phyloP scores from a whole-genome alignment of 2,797 vertebrate genomes.

The Pelobates cultripes region DNA sequence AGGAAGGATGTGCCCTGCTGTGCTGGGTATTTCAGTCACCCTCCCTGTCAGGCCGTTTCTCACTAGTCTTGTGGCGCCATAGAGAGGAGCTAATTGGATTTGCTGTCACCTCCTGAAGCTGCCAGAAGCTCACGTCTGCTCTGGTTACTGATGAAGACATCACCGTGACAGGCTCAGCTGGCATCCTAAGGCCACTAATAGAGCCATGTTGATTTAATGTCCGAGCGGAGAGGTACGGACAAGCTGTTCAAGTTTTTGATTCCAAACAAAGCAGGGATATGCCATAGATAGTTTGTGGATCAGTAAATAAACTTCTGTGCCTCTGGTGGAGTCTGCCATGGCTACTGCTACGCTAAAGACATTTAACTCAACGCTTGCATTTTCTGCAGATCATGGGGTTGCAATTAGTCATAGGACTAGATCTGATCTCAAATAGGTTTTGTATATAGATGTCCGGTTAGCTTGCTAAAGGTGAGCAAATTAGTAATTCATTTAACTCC shows the following conservation, averaged over 20 bases:
- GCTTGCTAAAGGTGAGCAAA: too few species aligned
- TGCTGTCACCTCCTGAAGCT: conserved; percentile 98
- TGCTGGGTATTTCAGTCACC: conserved; percentile 73
- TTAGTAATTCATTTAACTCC: background rate
- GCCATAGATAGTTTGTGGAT: conserved; percentile 76
- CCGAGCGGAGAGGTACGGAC: conserved; percentile 84
- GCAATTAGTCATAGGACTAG: too few species aligned
- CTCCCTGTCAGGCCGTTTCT: conserved; percentile 80
- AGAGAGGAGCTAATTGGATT: conserved; percentile 99
- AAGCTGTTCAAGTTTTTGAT: conserved; percentile 90
- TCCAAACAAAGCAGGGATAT: conserved; percentile 79
- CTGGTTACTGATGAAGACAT: conserved; percentile 99
- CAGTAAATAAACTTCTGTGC: conserved; percentile 75
- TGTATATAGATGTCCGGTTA: too few species aligned
- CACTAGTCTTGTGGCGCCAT: conserved; percentile 80
- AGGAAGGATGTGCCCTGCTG: conserved; percentile 71
- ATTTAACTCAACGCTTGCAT: too few species aligned
- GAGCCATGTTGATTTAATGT: conserved; percentile 90
- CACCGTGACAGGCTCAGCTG: conserved; percentile 99
- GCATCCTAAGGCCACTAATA: conserved; percentile 93
- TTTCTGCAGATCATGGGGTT: too few species aligned
- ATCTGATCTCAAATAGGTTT: too few species aligned
- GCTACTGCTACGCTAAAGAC: too few species aligned
- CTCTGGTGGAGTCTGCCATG: conserved; percentile 66
- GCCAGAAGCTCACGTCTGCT: conserved; percentile 95